These are phyloP conservation scores for Porites evermanni DNA, from an alignment of 92 coral and sea anemone genomes.

Conservation along the genomic window DNA sequence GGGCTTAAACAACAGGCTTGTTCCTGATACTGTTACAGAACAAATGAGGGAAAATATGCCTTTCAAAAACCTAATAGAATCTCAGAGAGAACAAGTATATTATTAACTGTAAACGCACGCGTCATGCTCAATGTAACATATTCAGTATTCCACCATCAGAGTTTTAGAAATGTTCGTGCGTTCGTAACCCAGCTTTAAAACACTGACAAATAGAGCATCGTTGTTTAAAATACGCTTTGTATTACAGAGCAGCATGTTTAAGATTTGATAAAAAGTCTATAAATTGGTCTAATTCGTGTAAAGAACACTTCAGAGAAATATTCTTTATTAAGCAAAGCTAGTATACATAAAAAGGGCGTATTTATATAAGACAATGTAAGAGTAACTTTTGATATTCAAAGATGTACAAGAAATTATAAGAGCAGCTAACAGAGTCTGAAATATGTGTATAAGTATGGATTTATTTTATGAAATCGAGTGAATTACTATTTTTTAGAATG, in stretches of 20 bases:
- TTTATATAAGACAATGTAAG: constrained; percentile 32
- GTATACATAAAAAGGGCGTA: constrained; percentile 34
- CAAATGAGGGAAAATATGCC: constrained; percentile 82
- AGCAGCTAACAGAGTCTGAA: background rate
- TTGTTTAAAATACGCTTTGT: background rate
- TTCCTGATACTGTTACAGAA: constrained; percentile 42
- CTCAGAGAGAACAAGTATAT: constrained; percentile 76
- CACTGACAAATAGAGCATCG: background rate
- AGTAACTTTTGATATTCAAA: constrained; percentile 59
- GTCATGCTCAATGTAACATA: too few species aligned
- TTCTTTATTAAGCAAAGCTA: constrained; percentile 36
- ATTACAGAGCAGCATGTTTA: background rate
- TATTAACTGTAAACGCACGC: constrained; percentile 44
- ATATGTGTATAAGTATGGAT: background rate
- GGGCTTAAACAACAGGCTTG: constrained; percentile 8
- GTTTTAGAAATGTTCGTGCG: background rate
- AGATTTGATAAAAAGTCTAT: background rate
- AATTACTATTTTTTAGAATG: constrained; percentile 34
- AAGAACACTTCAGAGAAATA: background rate
- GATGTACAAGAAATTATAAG: constrained; percentile 12
- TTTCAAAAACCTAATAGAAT: constrained; percentile 75
- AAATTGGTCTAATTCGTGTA: background rate
- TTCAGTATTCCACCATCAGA: background rate
- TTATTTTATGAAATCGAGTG: constrained; percentile 36
- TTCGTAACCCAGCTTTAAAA: background rate